phyloP scores from a whole-genome alignment of 2,113 vertebrate species.

The Chionodraco myersi region DNA sequence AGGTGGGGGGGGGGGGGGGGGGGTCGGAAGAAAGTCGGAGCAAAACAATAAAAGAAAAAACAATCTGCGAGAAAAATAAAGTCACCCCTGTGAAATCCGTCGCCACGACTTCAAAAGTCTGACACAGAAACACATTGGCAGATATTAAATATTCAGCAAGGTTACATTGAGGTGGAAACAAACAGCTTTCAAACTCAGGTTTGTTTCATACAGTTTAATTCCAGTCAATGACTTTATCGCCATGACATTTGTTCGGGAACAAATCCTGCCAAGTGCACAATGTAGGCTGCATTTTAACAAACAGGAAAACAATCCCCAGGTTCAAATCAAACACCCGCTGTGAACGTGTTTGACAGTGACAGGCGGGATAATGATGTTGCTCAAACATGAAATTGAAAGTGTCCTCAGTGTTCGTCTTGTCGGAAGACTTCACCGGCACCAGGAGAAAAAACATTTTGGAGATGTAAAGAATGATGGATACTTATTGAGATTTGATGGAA shows the following conservation, averaged over 20 bases:
- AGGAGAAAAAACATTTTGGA: not conserved
- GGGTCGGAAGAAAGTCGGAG: slow-evolving; percentile 1
- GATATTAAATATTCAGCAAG: slow-evolving; percentile 70
- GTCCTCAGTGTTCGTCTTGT: not conserved
- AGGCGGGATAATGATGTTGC: not conserved
- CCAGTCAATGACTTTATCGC: slow-evolving; percentile 41
- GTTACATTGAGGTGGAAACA: slow-evolving; percentile 59
- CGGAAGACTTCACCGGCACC: not conserved
- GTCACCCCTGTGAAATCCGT: slow-evolving; percentile 52
- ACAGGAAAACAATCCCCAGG: slow-evolving; percentile 27
- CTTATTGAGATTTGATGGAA: too few relatives aligned
- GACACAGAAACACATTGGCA: slow-evolving; percentile 66
- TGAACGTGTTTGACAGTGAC: not conserved
- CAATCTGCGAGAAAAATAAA: slow-evolving; percentile 38
- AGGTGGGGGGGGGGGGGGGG: not conserved
- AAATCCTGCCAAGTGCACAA: slow-evolving; percentile 4
- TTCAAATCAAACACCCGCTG: slow-evolving; percentile 12
- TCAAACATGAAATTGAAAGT: not conserved
- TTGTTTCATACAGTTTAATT: slow-evolving; percentile 32
- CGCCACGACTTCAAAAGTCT: slow-evolving; percentile 57
- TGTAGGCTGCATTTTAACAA: slow-evolving; percentile 29
- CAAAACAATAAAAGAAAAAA: slow-evolving; percentile 58
- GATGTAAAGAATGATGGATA: not conserved
- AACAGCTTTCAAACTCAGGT: slow-evolving; percentile 48
- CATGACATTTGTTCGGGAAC: slow-evolving; percentile 26